Evolutionary conservation across 1,140 invertebrate species (phyloP).

Genomic region (Panulirus ornatus): DNA sequence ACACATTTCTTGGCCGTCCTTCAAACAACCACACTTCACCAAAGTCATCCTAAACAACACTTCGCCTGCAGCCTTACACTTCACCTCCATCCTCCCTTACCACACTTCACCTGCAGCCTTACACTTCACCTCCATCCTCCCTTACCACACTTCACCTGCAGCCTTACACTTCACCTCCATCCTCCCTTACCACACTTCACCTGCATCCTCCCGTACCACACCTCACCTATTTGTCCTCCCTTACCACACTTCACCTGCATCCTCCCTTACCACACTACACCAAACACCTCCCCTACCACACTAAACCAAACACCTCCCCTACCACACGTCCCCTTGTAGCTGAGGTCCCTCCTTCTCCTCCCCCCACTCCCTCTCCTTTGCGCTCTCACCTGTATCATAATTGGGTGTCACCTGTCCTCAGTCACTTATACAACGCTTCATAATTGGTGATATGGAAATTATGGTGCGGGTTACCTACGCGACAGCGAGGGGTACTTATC

Average conservation of each 20-base stretch:
- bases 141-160: not conserved
- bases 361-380: not conserved
- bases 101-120: not conserved
- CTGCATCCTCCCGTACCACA: not conserved
- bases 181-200: not conserved
- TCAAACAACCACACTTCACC: too few relatives aligned
- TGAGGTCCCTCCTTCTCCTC: not conserved
- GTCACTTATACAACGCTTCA: too few relatives aligned
- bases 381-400: too few relatives aligned
- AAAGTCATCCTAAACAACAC: not conserved
- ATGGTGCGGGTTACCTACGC: too few relatives aligned
- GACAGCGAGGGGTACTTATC: too few relatives aligned
- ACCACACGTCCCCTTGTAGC: not conserved
- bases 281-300: not conserved
- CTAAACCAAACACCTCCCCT: not conserved
- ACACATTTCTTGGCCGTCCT: too few relatives aligned
- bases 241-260: not conserved
- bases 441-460: too few relatives aligned
- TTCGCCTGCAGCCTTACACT: not conserved
- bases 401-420: too few relatives aligned
- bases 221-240: not conserved
- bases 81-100: not conserved
- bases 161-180: not conserved
- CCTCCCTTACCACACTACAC: not conserved
- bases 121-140: not conserved